Conservation (phyloP, 2,888 invertebrate species). For the Leptinotarsa haldemani region DNA sequence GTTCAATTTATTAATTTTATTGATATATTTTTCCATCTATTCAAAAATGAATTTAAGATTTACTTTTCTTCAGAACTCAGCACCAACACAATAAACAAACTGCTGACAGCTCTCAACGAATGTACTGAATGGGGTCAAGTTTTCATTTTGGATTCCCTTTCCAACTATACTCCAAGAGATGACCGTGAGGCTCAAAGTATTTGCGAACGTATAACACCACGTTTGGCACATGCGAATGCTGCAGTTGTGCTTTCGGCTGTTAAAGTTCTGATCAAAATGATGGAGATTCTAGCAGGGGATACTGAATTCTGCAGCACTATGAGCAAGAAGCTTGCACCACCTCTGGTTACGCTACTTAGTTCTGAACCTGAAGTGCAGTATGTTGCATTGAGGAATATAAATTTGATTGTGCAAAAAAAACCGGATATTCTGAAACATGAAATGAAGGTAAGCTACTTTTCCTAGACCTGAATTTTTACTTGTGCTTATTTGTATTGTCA, state of each 20-base stretch:
- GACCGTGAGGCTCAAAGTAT: conserved; percentile 98
- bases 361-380: conserved; percentile 99
- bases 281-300: conserved; percentile 92
- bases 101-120: conserved; percentile 97
- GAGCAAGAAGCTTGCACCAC: conserved; percentile 98
- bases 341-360: conserved; percentile 95
- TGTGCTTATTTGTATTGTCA: too few relatives aligned
- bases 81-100: conserved; percentile 96
- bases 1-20: background rate
- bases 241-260: conserved; percentile 99
- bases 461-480: too few relatives aligned
- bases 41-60: background rate
- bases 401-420: conserved; percentile 98
- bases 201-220: conserved; percentile 96
- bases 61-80: conserved; percentile 80
- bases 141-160: conserved; percentile 96
- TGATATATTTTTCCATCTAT: background rate
- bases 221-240: conserved; percentile 98
- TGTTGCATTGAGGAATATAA: conserved; percentile 97
- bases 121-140: conserved; percentile 99
- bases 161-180: conserved; percentile 97
- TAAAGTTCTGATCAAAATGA: conserved; percentile 97
- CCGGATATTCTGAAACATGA: conserved; percentile 99
- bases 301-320: conserved; percentile 94
- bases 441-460: conserved; percentile 83